Percentiles rank a stretch among this genome's conserved stretches.
phyloP scores from a whole-genome alignment of 2,113 vertebrate genomes.

The Urocolius indicus region DNA sequence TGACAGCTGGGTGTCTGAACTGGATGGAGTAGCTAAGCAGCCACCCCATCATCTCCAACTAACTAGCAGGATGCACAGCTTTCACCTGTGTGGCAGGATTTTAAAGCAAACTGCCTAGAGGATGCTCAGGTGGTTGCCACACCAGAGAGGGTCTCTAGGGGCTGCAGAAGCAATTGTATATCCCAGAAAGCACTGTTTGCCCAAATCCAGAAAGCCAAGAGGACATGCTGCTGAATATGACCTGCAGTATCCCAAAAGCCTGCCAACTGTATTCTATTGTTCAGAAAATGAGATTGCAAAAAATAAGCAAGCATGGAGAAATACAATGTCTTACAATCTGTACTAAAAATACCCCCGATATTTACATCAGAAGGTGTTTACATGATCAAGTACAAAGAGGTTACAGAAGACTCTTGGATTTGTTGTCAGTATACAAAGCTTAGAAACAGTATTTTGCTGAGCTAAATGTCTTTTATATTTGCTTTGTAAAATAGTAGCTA shows the following conservation, averaged over 20 bases:
- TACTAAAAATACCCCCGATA: not conserved
- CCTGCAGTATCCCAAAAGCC: not conserved
- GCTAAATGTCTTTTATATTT: not conserved
- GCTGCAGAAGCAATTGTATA: not conserved
- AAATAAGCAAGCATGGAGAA: not conserved
- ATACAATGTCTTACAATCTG: not conserved
- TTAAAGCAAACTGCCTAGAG: not conserved
- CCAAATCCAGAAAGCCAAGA: not conserved
- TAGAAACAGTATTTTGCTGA: not conserved
- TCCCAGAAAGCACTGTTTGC: fast-evolving
- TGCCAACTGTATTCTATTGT: not conserved
- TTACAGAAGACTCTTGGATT: not conserved
- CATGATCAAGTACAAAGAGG: not conserved
- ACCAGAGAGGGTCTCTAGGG: not conserved
- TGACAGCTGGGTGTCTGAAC: not conserved
- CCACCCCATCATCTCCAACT: not conserved
- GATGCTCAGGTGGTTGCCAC: not conserved
- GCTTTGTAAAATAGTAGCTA: not conserved
- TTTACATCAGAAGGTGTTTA: not conserved
- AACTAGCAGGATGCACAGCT: fast-evolving
- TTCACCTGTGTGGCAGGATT: not conserved
- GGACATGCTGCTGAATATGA: not conserved
- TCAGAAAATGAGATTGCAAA: not conserved
- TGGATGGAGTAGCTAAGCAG: not conserved
- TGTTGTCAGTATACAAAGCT: not conserved